Evolutionary conservation across 2,888 invertebrate genomes (phyloP).

Genomic region (Dendrolimus houi): DNA sequence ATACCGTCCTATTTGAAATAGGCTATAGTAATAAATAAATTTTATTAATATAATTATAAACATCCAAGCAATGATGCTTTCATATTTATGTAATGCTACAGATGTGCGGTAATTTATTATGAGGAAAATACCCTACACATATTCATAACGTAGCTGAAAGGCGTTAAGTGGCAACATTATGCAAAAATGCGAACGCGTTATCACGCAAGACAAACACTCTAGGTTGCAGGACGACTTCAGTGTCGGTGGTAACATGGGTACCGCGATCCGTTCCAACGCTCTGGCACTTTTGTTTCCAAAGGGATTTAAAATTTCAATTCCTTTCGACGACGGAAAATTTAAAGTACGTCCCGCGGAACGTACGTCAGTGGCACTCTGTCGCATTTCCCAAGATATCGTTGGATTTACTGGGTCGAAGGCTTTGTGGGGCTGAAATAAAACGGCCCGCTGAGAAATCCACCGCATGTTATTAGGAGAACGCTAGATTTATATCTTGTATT

Average conservation of each 20-base stretch:
- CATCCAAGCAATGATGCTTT: too few relatives aligned
- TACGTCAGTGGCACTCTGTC: conserved; percentile 59
- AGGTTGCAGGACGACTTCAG: not conserved
- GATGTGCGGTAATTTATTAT: too few relatives aligned
- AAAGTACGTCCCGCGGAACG: conserved; percentile 61
- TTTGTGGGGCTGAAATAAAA: conserved; percentile 67
- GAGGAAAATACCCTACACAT: not conserved
- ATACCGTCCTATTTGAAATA: too few relatives aligned
- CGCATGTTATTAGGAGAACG: conserved; percentile 62
- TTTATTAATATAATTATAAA: too few relatives aligned
- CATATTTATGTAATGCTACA: too few relatives aligned
- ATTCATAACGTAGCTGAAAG: conserved; percentile 1
- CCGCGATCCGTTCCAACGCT: not conserved
- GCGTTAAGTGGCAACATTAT: conserved; percentile 48
- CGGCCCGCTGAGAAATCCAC: conserved; percentile 67
- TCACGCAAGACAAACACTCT: not conserved
- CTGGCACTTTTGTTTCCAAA: conserved; percentile 35
- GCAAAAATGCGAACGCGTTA: conserved; percentile 34
- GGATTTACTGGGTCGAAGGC: conserved; percentile 67
- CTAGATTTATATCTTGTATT: conserved; percentile 70
- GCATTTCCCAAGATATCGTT: conserved; percentile 62
- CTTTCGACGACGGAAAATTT: conserved; percentile 56
- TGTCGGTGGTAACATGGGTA: not conserved
- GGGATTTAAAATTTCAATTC: conserved; percentile 57
- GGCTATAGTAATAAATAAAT: too few relatives aligned